Conservation (phyloP, 2,888 invertebrate species). For the Iphiclides podalirius region DNA sequence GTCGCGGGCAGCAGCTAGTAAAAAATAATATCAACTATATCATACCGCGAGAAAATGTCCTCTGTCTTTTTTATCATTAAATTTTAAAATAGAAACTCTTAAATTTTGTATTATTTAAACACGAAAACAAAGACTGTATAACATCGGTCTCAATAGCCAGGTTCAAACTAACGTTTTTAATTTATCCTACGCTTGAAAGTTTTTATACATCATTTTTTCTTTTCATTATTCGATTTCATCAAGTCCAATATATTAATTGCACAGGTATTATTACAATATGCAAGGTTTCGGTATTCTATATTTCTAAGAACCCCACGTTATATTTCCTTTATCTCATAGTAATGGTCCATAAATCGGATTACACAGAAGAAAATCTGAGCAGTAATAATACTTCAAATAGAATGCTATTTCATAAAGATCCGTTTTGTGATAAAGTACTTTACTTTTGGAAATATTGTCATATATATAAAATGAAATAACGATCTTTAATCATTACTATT, state of each 20-base stretch:
- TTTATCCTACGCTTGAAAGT: too few species aligned
- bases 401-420: slow-evolving; percentile 23
- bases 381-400: slow-evolving; percentile 25
- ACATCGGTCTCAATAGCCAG: too few species aligned
- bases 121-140: too few species aligned
- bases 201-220: too few species aligned
- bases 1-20: too few species aligned
- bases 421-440: slow-evolving; percentile 22
- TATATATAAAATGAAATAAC: slow-evolving; percentile 1
- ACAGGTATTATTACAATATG: slow-evolving; percentile 13
- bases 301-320: slow-evolving; percentile 1
- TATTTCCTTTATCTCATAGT: slow-evolving; percentile 20
- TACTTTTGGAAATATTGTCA: slow-evolving; percentile 7
- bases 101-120: too few species aligned
- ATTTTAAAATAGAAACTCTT: too few species aligned
- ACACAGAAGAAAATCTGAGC: slow-evolving; percentile 22
- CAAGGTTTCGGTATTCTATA: slow-evolving; percentile 13
- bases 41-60: too few species aligned
- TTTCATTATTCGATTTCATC: neutral
- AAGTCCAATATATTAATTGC: slow-evolving; percentile 2
- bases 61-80: too few species aligned
- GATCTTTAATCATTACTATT: slow-evolving; percentile 7
- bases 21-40: too few species aligned
- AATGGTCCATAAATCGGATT: slow-evolving; percentile 23
- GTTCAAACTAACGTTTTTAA: too few species aligned